Conservation (phyloP, 30 jellyfish, hydroid and myxozoan species). For the Aurelia sp. region DNA sequence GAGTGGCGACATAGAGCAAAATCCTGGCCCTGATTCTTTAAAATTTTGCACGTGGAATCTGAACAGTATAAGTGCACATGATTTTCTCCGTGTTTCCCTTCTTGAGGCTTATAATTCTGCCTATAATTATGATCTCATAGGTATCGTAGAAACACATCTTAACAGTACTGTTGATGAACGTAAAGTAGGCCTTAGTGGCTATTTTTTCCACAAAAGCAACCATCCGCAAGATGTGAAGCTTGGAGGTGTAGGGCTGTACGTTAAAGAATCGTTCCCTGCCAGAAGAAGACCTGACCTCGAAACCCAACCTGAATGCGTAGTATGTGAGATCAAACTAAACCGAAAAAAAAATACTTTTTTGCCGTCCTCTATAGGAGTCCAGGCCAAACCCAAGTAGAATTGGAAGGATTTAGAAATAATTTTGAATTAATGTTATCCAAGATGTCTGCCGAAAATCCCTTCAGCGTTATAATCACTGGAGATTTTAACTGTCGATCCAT, state of each 20-base stretch:
- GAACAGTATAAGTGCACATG: too few species aligned
- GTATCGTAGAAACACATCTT: too few species aligned
- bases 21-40: too few species aligned
- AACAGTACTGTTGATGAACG: too few species aligned
- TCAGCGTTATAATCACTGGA: slow-evolving; percentile 36
- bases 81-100: too few species aligned
- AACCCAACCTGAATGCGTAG: background rate
- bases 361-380: slow-evolving; percentile 53
- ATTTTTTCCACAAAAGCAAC: too few species aligned
- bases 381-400: slow-evolving; percentile 45
- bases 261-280: background rate
- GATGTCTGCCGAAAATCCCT: slow-evolving; percentile 53
- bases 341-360: background rate
- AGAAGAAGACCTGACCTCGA: background rate
- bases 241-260: background rate
- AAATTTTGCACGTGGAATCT: too few species aligned
- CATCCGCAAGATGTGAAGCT: too few species aligned
- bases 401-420: slow-evolving; percentile 25
- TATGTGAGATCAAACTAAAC: background rate
- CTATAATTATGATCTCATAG: too few species aligned
- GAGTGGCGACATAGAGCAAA: background rate
- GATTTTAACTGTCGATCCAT: slow-evolving; percentile 54
- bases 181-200: too few species aligned
- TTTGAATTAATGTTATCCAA: slow-evolving; percentile 49
- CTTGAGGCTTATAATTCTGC: too few species aligned